phyloP scores from a whole-genome alignment of 2,113 vertebrate species.

The Oncorhynchus gorbuscha region DNA sequence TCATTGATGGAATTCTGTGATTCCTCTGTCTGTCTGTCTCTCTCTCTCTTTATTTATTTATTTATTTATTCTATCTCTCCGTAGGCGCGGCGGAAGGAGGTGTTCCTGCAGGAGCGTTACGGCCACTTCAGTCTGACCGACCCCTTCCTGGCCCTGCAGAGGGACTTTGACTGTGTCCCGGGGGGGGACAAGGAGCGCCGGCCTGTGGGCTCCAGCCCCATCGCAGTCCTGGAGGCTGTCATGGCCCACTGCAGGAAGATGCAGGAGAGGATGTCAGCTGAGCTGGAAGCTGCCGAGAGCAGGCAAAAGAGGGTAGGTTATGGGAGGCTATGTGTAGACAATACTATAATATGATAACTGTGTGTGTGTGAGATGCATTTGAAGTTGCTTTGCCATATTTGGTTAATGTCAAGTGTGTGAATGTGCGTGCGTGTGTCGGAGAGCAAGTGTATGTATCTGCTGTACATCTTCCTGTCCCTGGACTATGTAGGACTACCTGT shows the following conservation, averaged over 20 bases:
- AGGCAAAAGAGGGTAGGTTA: slow-evolving; percentile 90
- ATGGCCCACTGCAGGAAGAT: slow-evolving; percentile 98
- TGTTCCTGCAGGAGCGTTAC: slow-evolving; percentile 95
- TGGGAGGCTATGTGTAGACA: too few species aligned
- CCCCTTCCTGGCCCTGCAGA: slow-evolving; percentile 96
- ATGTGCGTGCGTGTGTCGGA: too few species aligned
- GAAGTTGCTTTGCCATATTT: too few species aligned
- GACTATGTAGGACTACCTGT: too few species aligned
- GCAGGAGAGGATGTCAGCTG: slow-evolving; percentile 94
- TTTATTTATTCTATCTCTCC: slow-evolving; percentile 25
- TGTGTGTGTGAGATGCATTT: too few species aligned
- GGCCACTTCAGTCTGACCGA: slow-evolving; percentile 93
- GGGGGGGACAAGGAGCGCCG: slow-evolving; percentile 83
- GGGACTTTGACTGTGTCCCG: slow-evolving; percentile 85
- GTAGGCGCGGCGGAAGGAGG: slow-evolving; percentile 93
- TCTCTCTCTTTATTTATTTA: too few species aligned
- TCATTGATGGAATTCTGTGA: not conserved
- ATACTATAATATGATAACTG: too few species aligned
- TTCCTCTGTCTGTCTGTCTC: not conserved
- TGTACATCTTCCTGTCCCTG: too few species aligned
- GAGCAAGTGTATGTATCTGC: too few species aligned
- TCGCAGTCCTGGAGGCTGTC: slow-evolving; percentile 93
- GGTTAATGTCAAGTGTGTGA: too few species aligned
- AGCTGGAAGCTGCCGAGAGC: slow-evolving; percentile 91
- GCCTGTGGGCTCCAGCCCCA: slow-evolving; percentile 87